phyloP scores from a whole-genome alignment of 2,797 vertebrate species.

The Pteropus rufus region DNA sequence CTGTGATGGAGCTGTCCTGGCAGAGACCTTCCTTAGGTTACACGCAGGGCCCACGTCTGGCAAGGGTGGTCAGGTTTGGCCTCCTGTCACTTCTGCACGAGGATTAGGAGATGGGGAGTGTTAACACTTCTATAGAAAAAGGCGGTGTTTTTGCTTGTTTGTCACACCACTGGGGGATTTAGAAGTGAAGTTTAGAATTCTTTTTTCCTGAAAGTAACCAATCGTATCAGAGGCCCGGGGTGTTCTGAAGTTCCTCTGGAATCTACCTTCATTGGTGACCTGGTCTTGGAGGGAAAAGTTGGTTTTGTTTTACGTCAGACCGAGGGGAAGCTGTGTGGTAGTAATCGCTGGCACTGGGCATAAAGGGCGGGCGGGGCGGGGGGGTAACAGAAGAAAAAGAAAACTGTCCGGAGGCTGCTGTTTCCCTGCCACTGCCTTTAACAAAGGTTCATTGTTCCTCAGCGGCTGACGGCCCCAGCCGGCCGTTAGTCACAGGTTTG shows the following conservation, averaged over 20 bases:
- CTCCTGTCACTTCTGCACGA: background rate
- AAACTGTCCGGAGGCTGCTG: background rate
- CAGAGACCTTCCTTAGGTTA: background rate
- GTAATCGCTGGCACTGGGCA: background rate
- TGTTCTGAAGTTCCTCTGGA: background rate
- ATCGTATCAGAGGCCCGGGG: background rate
- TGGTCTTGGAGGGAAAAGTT: background rate
- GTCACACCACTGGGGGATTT: background rate
- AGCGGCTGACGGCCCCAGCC: background rate
- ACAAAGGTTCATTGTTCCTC: background rate
- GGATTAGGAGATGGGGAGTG: background rate
- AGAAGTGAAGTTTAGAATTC: slow-evolving; percentile 31
- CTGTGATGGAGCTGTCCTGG: background rate
- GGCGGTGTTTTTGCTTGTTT: background rate
- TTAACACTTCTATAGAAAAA: background rate
- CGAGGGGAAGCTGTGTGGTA: background rate
- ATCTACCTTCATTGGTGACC: background rate
- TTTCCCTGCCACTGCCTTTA: background rate
- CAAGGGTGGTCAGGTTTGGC: background rate
- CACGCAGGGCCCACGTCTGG: background rate
- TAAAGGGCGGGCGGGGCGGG: background rate
- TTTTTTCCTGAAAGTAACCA: background rate
- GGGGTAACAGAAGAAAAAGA: background rate
- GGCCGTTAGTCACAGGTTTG: background rate
- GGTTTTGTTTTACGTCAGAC: no score